phyloP scores from a whole-genome alignment of 2,113 vertebrate species.

The Siniperca knerii region DNA sequence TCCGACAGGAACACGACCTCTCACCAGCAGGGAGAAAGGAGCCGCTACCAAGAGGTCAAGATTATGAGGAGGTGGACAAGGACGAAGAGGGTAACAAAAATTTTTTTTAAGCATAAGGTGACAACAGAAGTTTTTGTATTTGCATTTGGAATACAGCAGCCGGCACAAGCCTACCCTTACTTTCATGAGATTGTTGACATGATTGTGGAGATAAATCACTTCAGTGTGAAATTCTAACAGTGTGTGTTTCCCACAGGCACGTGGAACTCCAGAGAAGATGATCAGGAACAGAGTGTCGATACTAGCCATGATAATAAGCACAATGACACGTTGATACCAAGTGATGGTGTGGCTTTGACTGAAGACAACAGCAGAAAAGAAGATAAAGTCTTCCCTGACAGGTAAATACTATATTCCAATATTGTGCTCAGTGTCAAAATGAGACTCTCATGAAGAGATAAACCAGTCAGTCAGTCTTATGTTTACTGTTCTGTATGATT shows the following conservation, averaged over 20 bases:
- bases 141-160: background rate
- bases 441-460: background rate
- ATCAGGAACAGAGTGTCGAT: constrained; percentile 37
- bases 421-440: background rate
- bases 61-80: background rate
- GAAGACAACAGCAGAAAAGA: constrained; percentile 30
- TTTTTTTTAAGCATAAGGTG: background rate
- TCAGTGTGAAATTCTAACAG: background rate
- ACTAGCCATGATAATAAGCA: background rate
- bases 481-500: background rate
- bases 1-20: constrained; percentile 9
- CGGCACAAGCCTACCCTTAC: background rate
- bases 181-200: background rate
- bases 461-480: background rate
- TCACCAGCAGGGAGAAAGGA: constrained; percentile 3
- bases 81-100: constrained; percentile 41
- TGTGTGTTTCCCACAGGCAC: constrained; percentile 22
- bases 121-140: background rate
- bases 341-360: background rate
- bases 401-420: constrained; percentile 51
- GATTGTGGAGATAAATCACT: background rate
- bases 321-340: background rate
- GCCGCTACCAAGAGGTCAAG: constrained; percentile 1
- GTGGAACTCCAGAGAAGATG: constrained; percentile 25
- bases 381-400: constrained; percentile 54